These are phyloP conservation scores for Poecilia picta DNA, from an alignment of 2,797 vertebrate genomes.

Conservation along the genomic window DNA sequence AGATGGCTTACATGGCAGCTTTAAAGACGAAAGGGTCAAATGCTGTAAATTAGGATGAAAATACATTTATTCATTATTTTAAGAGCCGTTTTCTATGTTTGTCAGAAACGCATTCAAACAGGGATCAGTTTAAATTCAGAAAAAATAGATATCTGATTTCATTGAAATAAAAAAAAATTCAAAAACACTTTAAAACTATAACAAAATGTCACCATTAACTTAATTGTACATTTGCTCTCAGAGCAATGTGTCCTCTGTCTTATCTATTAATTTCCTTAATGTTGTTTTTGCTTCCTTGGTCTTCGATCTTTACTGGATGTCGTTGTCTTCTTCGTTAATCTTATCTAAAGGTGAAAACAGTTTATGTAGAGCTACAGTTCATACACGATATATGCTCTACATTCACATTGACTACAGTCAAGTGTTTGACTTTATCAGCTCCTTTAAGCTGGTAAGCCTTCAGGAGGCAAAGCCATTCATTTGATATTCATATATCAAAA, in stretches of 20 bases:
- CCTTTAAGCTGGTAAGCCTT: neutral
- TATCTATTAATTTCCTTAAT: neutral
- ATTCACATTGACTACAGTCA: neutral
- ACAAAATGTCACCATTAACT: neutral
- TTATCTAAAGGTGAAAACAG: too few relatives aligned
- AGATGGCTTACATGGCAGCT: conserved; percentile 52
- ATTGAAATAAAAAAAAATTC: too few relatives aligned
- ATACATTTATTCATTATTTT: conserved; percentile 39
- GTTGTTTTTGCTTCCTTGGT: neutral
- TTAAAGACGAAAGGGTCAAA: conserved; percentile 71
- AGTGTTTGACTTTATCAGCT: neutral
- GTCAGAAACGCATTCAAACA: neutral
- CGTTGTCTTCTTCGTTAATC: neutral
- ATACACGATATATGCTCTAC: neutral
- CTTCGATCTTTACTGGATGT: neutral
- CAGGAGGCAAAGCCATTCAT: neutral
- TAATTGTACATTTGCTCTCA: neutral
- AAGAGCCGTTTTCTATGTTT: neutral
- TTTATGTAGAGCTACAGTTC: conserved; percentile 1
- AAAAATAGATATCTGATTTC: neutral
- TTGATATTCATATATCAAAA: neutral
- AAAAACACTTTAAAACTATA: neutral
- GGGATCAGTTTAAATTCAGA: neutral
- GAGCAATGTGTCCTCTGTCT: neutral
- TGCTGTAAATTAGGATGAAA: conserved; percentile 75